Base-by-base conservation (phyloP, 2,888 invertebrate genomes). In the Graphium colonna region DNA sequence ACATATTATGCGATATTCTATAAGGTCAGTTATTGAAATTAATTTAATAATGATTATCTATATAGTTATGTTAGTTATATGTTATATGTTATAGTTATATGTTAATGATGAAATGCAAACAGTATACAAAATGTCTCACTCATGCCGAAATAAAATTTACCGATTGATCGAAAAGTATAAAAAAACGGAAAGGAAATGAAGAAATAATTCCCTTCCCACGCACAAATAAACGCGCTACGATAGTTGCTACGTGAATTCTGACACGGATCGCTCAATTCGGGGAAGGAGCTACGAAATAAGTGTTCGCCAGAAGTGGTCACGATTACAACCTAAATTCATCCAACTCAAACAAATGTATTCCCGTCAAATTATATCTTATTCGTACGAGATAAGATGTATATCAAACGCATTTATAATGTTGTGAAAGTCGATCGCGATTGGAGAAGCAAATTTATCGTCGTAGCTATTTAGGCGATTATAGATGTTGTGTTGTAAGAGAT, bases 241-340 rank as follows among this genome's bases (percentile, higher is more conserved):
- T 80, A 77, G 67, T 54, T 54, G 66, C 73, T 70, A 79, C 77
- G 60, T 58, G 59, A 80, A 77, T 75, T 82, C 77, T 79, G 78
- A 82, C 84, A 79, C 82, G 81, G 75, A 86, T 77, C 86, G 86
- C 87, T 87, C 86, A 83, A 88, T 88, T 84, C 81, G 77, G 82
- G 79, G 78, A 77, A 68, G 67, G 79, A 84, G 74, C 80, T 77
- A 74, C 74, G 64, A 62, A 69, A 67, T 82, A 86, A 89, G 88
- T 89, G 89, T 89, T 85, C 73, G 74, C 71, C 77, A 85, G 82
- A 84, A 89, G 88, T 87, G 86, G 79, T 81, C 79, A 75, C 85
- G 85, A 82, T 86, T 82, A 83, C 77, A 79, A 75, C 71, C 64
- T 64, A 60, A 69, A 65, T 68, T 65, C 62, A 65, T 62, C 67